phyloP scores from a whole-genome alignment of 2,888 invertebrate genomes.

The Cancer borealis region DNA sequence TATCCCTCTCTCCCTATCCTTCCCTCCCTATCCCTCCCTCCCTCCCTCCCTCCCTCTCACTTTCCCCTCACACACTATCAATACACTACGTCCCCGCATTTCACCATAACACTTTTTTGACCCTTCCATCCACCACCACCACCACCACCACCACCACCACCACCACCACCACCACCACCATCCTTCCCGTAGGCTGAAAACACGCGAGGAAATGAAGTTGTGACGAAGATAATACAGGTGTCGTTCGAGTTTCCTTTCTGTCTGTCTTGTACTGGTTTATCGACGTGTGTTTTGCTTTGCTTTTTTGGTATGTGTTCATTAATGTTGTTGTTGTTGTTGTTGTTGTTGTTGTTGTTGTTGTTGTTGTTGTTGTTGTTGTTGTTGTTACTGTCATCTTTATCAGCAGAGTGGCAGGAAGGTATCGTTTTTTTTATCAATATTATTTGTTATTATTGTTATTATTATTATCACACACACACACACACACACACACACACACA shows the following conservation, averaged over 20 bases:
- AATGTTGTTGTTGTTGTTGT: background rate
- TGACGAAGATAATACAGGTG: background rate
- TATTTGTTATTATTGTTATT: background rate
- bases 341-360: background rate
- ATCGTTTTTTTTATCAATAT: background rate
- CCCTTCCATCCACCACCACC: background rate
- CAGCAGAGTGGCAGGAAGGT: no score
- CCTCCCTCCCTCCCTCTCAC: background rate
- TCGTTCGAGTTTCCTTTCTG: background rate
- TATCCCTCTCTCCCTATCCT: background rate
- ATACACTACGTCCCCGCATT: background rate
- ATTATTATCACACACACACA: background rate
- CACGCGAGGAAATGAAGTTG: background rate
- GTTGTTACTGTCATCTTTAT: background rate
- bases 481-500: slow-evolving; percentile 20
- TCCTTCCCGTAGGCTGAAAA: background rate
- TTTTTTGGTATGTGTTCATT: background rate
- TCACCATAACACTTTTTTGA: background rate
- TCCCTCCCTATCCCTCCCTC: background rate
- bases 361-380: background rate
- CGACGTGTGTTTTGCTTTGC: background rate
- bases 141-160: slow-evolving; percentile 29
- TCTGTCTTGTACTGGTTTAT: slow-evolving; percentile 1
- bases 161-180: background rate
- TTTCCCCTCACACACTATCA: background rate